Base-by-base conservation (phyloP, 2,797 vertebrate genomes). In the Acomys russatus region DNA sequence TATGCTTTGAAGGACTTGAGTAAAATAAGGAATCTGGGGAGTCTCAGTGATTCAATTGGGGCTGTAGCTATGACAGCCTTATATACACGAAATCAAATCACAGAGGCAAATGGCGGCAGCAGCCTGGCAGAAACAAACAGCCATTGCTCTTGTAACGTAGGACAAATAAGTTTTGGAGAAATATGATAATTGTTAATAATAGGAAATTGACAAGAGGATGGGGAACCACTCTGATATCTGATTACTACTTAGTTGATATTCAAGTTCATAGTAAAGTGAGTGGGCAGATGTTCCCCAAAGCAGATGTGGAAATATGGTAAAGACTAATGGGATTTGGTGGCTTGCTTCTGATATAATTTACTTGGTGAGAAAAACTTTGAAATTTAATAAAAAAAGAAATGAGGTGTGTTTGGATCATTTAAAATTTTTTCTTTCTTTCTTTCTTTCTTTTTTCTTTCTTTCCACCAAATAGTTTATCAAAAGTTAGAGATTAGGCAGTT, bases 201-300 rank as follows among this genome's bases (percentile, higher is more conserved):
- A 63, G 23, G 35, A 96, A 97, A 95, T 91, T 97, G 96, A 96
- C 94, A 95, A 96, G 91, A 96, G 93, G 95, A 90, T 23, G 77
- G 94, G 94, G 90, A 97, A 54, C 35, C 28, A 74, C 54, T 56
- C 66, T 96, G 87, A 94, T 88, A 89, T 85, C 71, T 80, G 88
- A 90, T 95, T 88, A 93, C 88, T 93, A 87, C 28, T 96, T 89
- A 94, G 89, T 97, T 92, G 82, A 79, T 95, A 96, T 79, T 90
- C 86, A 91, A 77, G 82, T 70, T 94, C 59, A 85, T 77, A 96
- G 90, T 63, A 84, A 92, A 89, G 83, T 61, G 76, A 96, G 88
- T 56, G 76, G 97, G 56, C 94, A 97, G 95, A 85, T 97, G 94
- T 96, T 92, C 95, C 49, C 64, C 94, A 94, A 93, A 93, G 87